Evolutionary conservation across 92 coral and sea anemone genomes (phyloP).

Genomic region (Phenganax stokvisi): DNA sequence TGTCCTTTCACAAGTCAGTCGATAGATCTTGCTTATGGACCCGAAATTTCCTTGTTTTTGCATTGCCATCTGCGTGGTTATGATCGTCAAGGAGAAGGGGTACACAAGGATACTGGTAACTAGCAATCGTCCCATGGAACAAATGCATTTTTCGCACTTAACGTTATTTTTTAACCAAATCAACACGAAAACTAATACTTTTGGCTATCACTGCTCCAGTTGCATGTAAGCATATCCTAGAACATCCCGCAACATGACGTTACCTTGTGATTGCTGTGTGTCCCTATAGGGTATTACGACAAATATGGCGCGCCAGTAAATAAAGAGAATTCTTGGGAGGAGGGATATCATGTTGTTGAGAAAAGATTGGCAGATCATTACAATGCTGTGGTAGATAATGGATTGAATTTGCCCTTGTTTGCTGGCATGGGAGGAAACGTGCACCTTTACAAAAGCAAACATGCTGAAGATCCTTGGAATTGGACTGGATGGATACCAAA

Average conservation of each 20-base stretch:
- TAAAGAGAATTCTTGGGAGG: conserved; percentile 17
- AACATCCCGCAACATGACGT: neutral
- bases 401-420: neutral
- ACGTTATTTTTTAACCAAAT: no score
- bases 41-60: conserved; percentile 19
- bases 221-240: neutral
- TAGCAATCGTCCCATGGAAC: neutral
- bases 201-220: neutral
- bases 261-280: no score
- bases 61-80: conserved; percentile 35
- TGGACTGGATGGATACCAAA: conserved; percentile 33
- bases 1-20: conserved; percentile 21
- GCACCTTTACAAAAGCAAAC: conserved; percentile 6
- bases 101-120: neutral
- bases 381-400: neutral
- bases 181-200: no score
- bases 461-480: conserved; percentile 18
- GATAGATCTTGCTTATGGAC: conserved; percentile 10
- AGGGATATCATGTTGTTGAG: conserved; percentile 30
- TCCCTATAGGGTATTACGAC: conserved; percentile 8
- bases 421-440: conserved; percentile 29
- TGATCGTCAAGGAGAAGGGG: conserved; percentile 20
- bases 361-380: conserved; percentile 16
- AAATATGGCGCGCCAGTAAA: conserved; percentile 19
- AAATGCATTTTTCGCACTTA: neutral